Base-by-base conservation (phyloP, 2,797 vertebrate species). In the Typhlichthys eigenmanni region DNA sequence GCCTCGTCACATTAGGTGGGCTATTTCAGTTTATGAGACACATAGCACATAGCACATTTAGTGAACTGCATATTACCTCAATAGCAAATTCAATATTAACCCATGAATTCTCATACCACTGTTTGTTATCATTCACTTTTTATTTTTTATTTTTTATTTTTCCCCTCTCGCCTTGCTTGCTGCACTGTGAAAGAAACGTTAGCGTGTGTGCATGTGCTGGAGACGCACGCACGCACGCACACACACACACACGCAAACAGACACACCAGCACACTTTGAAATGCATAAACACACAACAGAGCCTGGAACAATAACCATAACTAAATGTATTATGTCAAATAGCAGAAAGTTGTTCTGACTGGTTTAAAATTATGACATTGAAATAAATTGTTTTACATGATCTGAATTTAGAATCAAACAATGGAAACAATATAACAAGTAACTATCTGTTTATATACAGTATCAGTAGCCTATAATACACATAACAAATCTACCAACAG, bases 101-200 rank as follows among this genome's bases (percentile, higher is more conserved):
- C 50, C 60, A 57, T 52, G 49, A 67, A 60, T 64, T 75, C 58
- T 62, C 24, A 76, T 68, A 77, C 58, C 13, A 24, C 45, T 77
- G 66, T 75, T 57, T 69, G 57, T 68, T 64, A 69, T 62, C 59
- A 75, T 47, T 52, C 68, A 55, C 69, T 61, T 64, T 78, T 72
- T 43, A 17, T 17, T 17, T 17, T 50, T n/a, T n/a, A n/a, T n/a
- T n/a, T n/a, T n/a, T 19, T 5, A 7, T 32, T 65, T 69, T 71
- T 3, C 19, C 19, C 19, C 19, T 74, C 73, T 85, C 79, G 86
- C 80, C 81, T 83, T 77, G 72, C 62, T 66, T 74, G 47, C 65
- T 84, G 74, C 74, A 80, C 72, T 60, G 70, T 84, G 78, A 84
- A 78, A 85, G 80, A 79, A 81, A 75, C 46, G 57, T 72, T 78